phyloP scores from a whole-genome alignment of 2,888 invertebrate genomes.

The Ischnus inquisitorius region DNA sequence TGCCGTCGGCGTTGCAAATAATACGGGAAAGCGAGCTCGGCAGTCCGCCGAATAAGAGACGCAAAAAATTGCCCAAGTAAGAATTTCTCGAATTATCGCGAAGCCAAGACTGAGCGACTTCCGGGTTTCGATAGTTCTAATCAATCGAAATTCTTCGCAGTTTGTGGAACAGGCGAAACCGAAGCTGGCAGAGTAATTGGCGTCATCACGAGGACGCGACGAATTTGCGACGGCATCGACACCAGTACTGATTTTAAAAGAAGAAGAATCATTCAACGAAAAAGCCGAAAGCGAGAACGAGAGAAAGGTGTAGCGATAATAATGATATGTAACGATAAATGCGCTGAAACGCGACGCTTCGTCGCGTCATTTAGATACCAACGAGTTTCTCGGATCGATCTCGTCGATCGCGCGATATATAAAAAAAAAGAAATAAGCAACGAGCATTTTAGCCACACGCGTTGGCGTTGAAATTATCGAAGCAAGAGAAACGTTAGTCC shows the following conservation, averaged over 20 bases:
- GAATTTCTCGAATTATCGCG: slow-evolving; percentile 65
- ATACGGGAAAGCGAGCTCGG: slow-evolving; percentile 82
- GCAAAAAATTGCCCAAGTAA: slow-evolving; percentile 86
- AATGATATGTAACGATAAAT: slow-evolving; percentile 17
- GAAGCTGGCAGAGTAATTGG: slow-evolving; percentile 82
- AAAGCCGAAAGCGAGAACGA: neutral
- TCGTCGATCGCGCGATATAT: slow-evolving; percentile 5
- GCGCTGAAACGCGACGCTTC: neutral
- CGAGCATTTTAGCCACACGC: slow-evolving; percentile 20
- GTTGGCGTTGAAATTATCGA: neutral
- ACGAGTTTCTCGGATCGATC: slow-evolving; percentile 26
- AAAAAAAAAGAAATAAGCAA: slow-evolving; percentile 40
- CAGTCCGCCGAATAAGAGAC: slow-evolving; percentile 81
- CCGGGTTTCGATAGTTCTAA: neutral
- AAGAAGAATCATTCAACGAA: neutral
- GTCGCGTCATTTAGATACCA: slow-evolving; percentile 32
- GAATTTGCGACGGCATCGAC: slow-evolving; percentile 80
- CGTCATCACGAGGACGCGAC: slow-evolving; percentile 78
- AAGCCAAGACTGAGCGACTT: too few species aligned
- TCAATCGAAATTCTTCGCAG: slow-evolving; percentile 67
- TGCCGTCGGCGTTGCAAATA: slow-evolving; percentile 83
- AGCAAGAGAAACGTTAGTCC: neutral
- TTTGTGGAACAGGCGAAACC: slow-evolving; percentile 81
- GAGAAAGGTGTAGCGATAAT: slow-evolving; percentile 2
- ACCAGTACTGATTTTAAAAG: slow-evolving; percentile 74